Conservation (phyloP, 1,140 invertebrate genomes). For the Nylanderia fulva region DNA sequence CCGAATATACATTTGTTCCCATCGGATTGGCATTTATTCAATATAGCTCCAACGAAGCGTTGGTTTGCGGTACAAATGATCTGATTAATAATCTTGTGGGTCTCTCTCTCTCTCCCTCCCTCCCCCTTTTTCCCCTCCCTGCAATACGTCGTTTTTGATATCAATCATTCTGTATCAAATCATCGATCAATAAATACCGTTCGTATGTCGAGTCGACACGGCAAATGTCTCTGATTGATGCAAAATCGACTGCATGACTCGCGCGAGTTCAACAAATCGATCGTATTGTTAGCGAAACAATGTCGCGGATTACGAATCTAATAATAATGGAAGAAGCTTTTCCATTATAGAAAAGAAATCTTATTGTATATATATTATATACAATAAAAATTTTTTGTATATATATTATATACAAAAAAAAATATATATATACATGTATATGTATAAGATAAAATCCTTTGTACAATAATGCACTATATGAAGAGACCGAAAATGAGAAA, state of each 20-base stretch:
- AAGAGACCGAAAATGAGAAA: too few relatives aligned
- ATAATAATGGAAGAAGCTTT: slow-evolving; percentile 33
- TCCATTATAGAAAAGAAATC: too few relatives aligned
- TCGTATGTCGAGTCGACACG: slow-evolving; percentile 10
- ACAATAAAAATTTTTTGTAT: too few relatives aligned
- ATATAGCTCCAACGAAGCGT: slow-evolving; percentile 38
- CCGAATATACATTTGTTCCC: slow-evolving; percentile 16
- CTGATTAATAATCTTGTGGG: slow-evolving; percentile 32
- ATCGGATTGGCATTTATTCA: slow-evolving; percentile 52
- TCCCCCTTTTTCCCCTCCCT: too few relatives aligned
- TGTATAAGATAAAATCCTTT: slow-evolving; percentile 26
- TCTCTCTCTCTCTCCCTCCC: too few relatives aligned
- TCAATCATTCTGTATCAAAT: slow-evolving; percentile 37
- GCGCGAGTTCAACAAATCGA: slow-evolving; percentile 41
- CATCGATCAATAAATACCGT: slow-evolving; percentile 41
- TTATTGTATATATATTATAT: too few relatives aligned
- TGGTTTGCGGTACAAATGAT: slow-evolving; percentile 42
- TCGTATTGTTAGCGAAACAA: slow-evolving; percentile 42
- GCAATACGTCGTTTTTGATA: slow-evolving; percentile 13
- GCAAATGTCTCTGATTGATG: slow-evolving; percentile 30
- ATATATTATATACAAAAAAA: too few relatives aligned
- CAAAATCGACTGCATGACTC: slow-evolving; percentile 15
- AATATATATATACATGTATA: too few relatives aligned
- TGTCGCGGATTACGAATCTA: slow-evolving; percentile 42
- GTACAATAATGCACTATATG: background rate